Evolutionary conservation across 2,113 vertebrate species (phyloP).

Genomic region (Capreolus pygargus): DNA sequence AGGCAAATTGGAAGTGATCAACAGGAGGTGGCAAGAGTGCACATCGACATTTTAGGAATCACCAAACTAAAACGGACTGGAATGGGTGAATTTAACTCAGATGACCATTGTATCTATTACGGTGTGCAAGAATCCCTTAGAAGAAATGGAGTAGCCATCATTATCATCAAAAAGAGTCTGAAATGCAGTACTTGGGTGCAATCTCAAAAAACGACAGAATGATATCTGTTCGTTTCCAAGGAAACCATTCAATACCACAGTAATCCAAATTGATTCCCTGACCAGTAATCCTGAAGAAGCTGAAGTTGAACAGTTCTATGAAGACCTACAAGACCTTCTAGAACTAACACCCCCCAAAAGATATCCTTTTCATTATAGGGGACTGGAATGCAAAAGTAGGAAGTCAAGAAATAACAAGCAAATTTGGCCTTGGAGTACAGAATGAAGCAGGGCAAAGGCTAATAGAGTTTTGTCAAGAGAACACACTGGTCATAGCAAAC

Average conservation of each 20-base stretch:
- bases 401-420: neutral
- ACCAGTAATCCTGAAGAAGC: neutral
- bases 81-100: neutral
- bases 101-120: neutral
- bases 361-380: neutral
- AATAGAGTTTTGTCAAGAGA: neutral
- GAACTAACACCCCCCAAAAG: neutral
- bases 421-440: neutral
- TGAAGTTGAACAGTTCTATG: neutral
- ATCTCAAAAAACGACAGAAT: neutral
- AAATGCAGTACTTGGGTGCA: neutral
- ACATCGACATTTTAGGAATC: neutral
- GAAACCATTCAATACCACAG: neutral
- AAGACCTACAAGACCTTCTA: neutral
- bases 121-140: neutral
- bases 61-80: neutral
- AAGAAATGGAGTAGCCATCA: neutral
- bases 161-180: neutral
- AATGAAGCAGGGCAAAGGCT: neutral
- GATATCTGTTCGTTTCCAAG: neutral
- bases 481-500: neutral
- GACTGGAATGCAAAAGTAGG: neutral
- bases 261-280: neutral
- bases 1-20: neutral
- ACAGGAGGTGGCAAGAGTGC: neutral